Evolutionary conservation across 2,113 vertebrate genomes (phyloP).

Genomic region (Xenus cinereus): DNA sequence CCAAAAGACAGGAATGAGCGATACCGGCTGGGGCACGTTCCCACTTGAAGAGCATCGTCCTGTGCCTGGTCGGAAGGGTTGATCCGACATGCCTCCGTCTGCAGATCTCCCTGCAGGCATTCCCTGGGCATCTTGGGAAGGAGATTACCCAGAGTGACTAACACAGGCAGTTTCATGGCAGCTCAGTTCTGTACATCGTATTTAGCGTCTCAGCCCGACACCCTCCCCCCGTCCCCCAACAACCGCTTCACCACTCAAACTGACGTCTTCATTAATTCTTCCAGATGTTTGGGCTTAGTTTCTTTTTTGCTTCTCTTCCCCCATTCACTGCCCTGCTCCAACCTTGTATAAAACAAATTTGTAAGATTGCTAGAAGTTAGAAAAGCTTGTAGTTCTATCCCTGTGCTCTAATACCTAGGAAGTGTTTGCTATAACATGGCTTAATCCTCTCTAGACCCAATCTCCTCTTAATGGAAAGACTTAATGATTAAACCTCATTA

Average conservation of each 20-base stretch:
- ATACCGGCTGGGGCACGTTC: fast-evolving
- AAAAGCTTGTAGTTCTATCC: background rate
- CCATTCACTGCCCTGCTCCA: background rate
- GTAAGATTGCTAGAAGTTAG: background rate
- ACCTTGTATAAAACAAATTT: background rate
- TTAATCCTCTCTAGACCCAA: background rate
- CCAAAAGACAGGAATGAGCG: fast-evolving
- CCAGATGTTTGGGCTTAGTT: background rate
- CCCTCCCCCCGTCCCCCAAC: background rate
- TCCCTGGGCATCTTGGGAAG: background rate
- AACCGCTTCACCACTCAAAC: background rate
- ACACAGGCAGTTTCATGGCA: background rate
- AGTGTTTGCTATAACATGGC: background rate
- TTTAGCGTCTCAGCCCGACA: background rate
- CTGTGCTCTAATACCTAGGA: background rate
- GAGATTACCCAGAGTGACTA: background rate
- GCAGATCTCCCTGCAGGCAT: background rate
- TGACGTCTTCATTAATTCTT: background rate
- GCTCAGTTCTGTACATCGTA: background rate
- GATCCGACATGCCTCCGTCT: fast-evolving
- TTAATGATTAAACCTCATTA: background rate
- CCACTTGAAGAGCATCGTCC: background rate
- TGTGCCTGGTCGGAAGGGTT: background rate
- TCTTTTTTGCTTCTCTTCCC: background rate
- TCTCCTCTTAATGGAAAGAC: background rate